A percentile compares a stretch with the other conserved stretches of the same genome.
Evolutionary conservation across 92 coral and sea anemone genomes (phyloP).

Genomic region (Chrysogorgia sp.): DNA sequence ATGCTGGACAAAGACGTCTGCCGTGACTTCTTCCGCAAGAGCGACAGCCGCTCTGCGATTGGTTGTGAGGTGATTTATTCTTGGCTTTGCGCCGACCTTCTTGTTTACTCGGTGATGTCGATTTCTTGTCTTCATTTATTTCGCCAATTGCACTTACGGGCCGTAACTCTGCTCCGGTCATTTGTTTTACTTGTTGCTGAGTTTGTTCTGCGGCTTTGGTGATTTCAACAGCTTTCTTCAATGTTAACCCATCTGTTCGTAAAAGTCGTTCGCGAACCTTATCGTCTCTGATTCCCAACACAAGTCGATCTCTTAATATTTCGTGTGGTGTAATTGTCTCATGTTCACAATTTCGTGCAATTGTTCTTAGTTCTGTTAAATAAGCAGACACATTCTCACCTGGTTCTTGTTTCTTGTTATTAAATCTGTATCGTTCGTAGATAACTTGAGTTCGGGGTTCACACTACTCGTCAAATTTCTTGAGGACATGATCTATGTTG

Average conservation of each 20-base stretch:
- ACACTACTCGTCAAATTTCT: conserved; percentile 59
- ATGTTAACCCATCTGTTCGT: conserved; percentile 55
- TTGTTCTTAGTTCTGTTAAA: conserved; percentile 54
- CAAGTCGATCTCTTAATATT: conserved; percentile 55
- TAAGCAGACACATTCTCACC: conserved; percentile 60
- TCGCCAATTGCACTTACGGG: not conserved
- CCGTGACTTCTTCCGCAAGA: no score
- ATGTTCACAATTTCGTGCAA: conserved; percentile 58
- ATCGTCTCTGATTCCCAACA: conserved; percentile 56
- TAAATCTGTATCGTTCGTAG: conserved; percentile 66
- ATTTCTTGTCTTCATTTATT: no score
- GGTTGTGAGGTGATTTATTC: no score
- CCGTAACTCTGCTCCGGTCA: not conserved
- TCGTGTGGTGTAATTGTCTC: conserved; percentile 51
- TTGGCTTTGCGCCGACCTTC: not conserved
- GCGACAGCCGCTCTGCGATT: no score
- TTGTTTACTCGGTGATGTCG: no score
- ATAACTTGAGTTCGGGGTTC: conserved; percentile 68
- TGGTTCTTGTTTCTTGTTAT: conserved; percentile 61
- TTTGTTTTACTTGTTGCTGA: conserved; percentile 48
- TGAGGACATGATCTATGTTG: conserved; percentile 36
- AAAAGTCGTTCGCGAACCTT: conserved; percentile 59
- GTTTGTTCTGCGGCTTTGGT: conserved; percentile 67
- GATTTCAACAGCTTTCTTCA: conserved; percentile 62
- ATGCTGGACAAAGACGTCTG: no score